Conservation (phyloP, 2,888 invertebrate species). For the Ochlodes sylvanus region DNA sequence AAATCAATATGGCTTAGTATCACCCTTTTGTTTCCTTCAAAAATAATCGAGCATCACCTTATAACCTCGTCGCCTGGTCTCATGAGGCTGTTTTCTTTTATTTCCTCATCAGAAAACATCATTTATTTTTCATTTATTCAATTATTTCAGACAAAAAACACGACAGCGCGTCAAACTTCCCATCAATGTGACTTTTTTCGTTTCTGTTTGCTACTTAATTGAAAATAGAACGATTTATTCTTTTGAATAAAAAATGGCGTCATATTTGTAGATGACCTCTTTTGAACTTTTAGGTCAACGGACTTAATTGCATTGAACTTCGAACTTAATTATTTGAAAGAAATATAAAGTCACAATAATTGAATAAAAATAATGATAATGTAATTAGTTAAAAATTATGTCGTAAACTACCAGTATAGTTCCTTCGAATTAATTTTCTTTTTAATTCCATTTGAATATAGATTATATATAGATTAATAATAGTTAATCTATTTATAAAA, state of each 20-base stretch:
- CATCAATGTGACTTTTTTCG: slow-evolving; percentile 55
- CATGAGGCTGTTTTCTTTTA: slow-evolving; percentile 76
- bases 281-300: slow-evolving; percentile 52
- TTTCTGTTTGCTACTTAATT: slow-evolving; percentile 64
- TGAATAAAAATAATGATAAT: too few species aligned
- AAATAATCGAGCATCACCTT: slow-evolving; percentile 69
- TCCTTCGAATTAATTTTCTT: too few species aligned
- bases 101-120: slow-evolving; percentile 82
- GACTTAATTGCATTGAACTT: slow-evolving; percentile 1
- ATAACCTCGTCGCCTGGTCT: slow-evolving; percentile 77
- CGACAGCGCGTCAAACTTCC: slow-evolving; percentile 64
- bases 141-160: slow-evolving; percentile 76
- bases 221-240: slow-evolving; percentile 53
- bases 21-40: slow-evolving; percentile 41
- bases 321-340: not conserved
- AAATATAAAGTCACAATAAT: not conserved
- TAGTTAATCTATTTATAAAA: too few species aligned
- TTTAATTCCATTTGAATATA: too few species aligned
- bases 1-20: slow-evolving; percentile 62
- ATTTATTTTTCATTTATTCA: slow-evolving; percentile 78
- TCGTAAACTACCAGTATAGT: too few species aligned
- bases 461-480: too few species aligned
- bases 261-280: slow-evolving; percentile 53
- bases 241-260: slow-evolving; percentile 43
- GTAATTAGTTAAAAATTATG: too few species aligned